Base-by-base conservation (phyloP, 1,140 invertebrate genomes). In the Drosophila albomicans region DNA sequence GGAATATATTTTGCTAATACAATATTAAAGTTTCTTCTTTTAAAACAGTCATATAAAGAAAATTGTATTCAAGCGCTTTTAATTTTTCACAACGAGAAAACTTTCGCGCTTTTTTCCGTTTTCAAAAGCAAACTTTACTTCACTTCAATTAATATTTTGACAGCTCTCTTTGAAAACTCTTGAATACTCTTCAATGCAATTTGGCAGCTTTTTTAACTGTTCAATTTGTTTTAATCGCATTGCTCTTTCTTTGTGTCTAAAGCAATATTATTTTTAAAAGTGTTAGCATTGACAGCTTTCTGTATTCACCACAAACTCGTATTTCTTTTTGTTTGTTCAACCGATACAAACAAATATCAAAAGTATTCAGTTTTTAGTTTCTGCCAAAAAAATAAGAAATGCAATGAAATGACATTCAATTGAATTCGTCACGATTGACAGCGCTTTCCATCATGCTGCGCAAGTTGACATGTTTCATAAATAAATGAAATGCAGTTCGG, bases 171-270 rank as follows among this genome's bases (percentile, higher is more conserved):
- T 4, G 20, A 25, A 25, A 0, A 25, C 20, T 25, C 20, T 25
- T 49, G 15, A 49, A 49, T 20, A 16, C 46, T 43, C 5, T 43
- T 43, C 41, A 49, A 7, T 13, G 20, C 46, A 20, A 49, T 16
- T 49, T 49, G 46, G 46, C 13, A 49, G 46, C 46, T 49, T 25
- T 49, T 49, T 49, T 25, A 49, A 10, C 15, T 11, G 46, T 49
- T 49, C 46, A 25, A 8, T 20, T 7, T 20, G 7, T 20, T 49
- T 49, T 49, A 49, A 49, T 49, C 2, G 5, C 46, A 10, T 43
- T 43, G 41, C 2, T 0, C 1, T 4, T 43, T 13, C 11, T n/a
- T 43, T n/a, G 20, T 25, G n/a, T 43, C 41, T 13, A 43, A 43
- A 13, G 11, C 11, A 43, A 43, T 43, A 43, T 43, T n/a, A 5